phyloP scores from a whole-genome alignment of 2,888 invertebrate species.

The Ischnura elegans region DNA sequence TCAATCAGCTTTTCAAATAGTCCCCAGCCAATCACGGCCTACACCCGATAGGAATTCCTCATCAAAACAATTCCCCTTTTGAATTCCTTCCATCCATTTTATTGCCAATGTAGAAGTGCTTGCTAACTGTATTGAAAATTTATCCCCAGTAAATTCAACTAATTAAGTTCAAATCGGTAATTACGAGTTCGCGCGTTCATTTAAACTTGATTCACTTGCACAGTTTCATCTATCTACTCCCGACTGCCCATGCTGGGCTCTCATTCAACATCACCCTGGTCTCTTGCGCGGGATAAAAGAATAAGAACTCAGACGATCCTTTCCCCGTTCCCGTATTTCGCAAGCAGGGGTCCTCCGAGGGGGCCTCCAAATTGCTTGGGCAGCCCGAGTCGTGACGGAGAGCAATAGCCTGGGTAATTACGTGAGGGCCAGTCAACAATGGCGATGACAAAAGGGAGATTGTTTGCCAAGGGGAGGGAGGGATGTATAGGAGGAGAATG shows the following conservation, averaged over 20 bases:
- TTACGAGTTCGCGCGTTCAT: too few species aligned
- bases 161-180: too few species aligned
- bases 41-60: too few species aligned
- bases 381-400: slow-evolving; percentile 68
- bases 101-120: too few species aligned
- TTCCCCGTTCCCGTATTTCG: not conserved
- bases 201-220: too few species aligned
- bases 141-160: too few species aligned
- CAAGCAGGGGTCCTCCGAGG: not conserved
- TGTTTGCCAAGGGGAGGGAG: not conserved
- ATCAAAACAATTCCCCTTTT: too few species aligned
- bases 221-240: too few species aligned
- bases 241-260: not conserved
- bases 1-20: too few species aligned
- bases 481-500: not conserved
- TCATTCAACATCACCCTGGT: not conserved
- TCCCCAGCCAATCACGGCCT: too few species aligned
- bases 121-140: too few species aligned
- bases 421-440: slow-evolving; percentile 50
- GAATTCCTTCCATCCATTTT: too few species aligned
- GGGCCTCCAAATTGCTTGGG: slow-evolving; percentile 66
- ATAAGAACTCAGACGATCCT: not conserved
- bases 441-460: slow-evolving; percentile 14
- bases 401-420: slow-evolving; percentile 68
- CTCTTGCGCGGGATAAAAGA: not conserved